phyloP scores from a whole-genome alignment of 2,797 vertebrate genomes.

The Lates japonicus region DNA sequence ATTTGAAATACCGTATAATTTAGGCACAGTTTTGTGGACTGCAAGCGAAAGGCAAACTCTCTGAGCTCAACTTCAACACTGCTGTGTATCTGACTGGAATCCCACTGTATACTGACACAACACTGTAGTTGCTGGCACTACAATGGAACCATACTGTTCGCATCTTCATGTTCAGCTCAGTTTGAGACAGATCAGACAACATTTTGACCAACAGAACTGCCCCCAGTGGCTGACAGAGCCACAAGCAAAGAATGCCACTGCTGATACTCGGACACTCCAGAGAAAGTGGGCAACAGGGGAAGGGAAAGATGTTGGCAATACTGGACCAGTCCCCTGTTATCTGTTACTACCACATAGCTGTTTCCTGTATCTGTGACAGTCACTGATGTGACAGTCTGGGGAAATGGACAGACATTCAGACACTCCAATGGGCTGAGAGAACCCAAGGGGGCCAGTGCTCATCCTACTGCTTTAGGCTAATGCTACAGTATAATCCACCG shows the following conservation, averaged over 20 bases:
- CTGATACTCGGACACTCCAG: neutral
- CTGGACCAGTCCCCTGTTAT: slow-evolving; percentile 19
- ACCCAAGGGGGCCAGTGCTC: slow-evolving; percentile 33
- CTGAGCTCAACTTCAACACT: neutral
- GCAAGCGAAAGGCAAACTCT: neutral
- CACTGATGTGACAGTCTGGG: slow-evolving; percentile 60
- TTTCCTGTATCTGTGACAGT: slow-evolving; percentile 50
- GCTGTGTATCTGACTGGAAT: neutral
- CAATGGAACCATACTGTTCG: neutral
- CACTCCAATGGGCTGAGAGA: slow-evolving; percentile 49
- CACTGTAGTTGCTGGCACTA: neutral
- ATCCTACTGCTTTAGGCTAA: slow-evolving; percentile 49
- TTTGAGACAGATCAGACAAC: slow-evolving; percentile 13
- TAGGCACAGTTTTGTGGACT: neutral
- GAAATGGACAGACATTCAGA: slow-evolving; percentile 52
- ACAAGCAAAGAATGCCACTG: neutral
- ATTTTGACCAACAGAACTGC: slow-evolving; percentile 3
- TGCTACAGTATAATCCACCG: slow-evolving; percentile 47
- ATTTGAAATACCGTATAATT: neutral
- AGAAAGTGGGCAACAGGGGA: slow-evolving; percentile 10
- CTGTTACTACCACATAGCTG: slow-evolving; percentile 37
- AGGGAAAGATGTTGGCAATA: slow-evolving; percentile 14
- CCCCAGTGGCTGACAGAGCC: neutral
- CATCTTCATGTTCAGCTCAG: slow-evolving; percentile 6
- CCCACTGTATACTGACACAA: neutral